Percentiles rank a stretch among this genome's conserved stretches.
Evolutionary conservation across 2,797 vertebrate genomes (phyloP).

Genomic region (Macrochelys suwanniensis): DNA sequence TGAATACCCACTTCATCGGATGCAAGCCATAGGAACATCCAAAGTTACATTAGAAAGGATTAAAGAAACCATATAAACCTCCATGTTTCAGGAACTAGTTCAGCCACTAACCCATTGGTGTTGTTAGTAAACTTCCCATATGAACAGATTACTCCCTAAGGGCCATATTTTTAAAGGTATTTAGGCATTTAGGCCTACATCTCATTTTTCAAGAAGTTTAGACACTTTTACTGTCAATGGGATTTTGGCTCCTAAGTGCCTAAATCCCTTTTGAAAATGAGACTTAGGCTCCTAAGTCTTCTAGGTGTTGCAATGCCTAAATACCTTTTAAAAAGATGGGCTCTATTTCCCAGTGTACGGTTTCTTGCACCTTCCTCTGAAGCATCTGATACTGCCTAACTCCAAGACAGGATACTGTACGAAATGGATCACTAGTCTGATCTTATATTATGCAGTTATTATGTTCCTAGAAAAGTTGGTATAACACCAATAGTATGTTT

Average conservation of each 20-base stretch:
- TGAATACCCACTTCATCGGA: no score
- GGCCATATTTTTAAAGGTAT: no score
- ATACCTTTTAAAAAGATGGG: no score
- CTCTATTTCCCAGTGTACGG: no score
- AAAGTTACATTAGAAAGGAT: not conserved
- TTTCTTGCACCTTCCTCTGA: not conserved
- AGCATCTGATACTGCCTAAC: not conserved
- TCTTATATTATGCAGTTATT: not conserved
- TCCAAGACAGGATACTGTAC: not conserved
- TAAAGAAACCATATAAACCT: not conserved
- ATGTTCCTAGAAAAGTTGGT: not conserved
- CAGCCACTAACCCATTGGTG: not conserved
- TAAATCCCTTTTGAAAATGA: no score
- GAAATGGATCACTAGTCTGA: not conserved
- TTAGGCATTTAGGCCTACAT: no score
- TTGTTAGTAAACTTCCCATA: not conserved
- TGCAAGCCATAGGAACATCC: no score
- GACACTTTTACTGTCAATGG: no score
- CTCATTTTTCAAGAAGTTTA: no score
- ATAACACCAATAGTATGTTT: not conserved
- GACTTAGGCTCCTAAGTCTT: no score
- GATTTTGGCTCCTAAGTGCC: no score
- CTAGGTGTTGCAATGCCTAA: no score
- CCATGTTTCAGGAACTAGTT: not conserved
- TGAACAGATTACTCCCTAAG: not conserved